Percentiles rank a stretch among this genome's conserved stretches.
Conservation (phyloP, 2,113 vertebrate species). For the Cygnus buccinator region DNA sequence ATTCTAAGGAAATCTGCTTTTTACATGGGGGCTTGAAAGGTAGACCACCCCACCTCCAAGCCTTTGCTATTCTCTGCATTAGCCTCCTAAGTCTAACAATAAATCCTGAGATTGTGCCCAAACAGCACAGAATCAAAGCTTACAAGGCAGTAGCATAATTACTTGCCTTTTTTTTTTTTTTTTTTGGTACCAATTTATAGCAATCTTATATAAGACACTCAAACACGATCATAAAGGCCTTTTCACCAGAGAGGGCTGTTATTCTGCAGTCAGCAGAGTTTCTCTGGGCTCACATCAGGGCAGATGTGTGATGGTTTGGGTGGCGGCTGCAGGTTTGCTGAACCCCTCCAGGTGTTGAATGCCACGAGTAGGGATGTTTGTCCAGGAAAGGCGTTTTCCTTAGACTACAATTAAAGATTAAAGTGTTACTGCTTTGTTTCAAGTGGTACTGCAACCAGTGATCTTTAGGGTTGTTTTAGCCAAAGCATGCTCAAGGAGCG, state of each 20-base stretch:
- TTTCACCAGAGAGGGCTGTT: not conserved
- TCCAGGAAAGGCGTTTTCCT: not conserved
- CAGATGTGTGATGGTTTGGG: not conserved
- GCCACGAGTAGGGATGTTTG: not conserved
- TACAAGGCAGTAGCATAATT: slow-evolving; percentile 26
- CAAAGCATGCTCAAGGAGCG: not conserved
- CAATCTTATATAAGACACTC: not conserved
- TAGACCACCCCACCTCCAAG: slow-evolving; percentile 22
- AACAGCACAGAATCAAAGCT: slow-evolving; percentile 37
- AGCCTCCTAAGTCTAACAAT: not conserved
- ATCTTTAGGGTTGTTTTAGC: not conserved
- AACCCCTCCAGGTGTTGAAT: too few species aligned
- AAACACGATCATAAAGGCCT: not conserved
- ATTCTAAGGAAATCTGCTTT: slow-evolving; percentile 32
- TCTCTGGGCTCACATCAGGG: not conserved
- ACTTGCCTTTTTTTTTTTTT: slow-evolving; percentile 2
- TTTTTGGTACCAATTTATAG: slow-evolving; percentile 8
- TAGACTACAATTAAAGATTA: not conserved
- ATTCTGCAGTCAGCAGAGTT: not conserved
- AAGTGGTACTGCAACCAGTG: not conserved
- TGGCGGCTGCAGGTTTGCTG: too few species aligned
- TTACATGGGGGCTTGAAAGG: slow-evolving; percentile 35
- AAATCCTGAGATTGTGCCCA: slow-evolving; percentile 5
- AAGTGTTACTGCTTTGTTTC: not conserved
- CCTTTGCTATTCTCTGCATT: slow-evolving; percentile 25